Percentiles rank a stretch among this genome's conserved stretches.
These are phyloP conservation scores for Drosophila nigrodunni DNA, from an alignment of 1,140 invertebrate genomes.

Conservation along the genomic window DNA sequence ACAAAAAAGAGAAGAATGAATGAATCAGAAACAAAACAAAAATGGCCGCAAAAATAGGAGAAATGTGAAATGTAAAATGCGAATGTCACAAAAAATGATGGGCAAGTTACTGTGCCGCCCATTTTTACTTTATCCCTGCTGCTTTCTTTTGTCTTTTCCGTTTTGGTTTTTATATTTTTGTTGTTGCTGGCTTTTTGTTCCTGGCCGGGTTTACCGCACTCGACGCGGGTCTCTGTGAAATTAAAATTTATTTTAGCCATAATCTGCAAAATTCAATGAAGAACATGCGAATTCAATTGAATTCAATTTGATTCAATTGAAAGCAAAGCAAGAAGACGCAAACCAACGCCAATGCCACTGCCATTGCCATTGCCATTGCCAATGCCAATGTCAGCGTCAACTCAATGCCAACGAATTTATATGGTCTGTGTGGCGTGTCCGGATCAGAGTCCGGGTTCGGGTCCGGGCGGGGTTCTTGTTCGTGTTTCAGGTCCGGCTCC, in stretches of 20 bases:
- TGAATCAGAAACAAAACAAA: not conserved
- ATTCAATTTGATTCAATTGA: slow-evolving; percentile 76
- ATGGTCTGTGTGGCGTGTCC: slow-evolving; percentile 3
- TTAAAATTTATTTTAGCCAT: slow-evolving; percentile 79
- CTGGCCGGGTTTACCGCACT: not conserved
- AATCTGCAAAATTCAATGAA: slow-evolving; percentile 77
- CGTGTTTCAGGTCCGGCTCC: not conserved
- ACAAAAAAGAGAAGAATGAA: slow-evolving; percentile 11
- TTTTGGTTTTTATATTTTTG: not conserved
- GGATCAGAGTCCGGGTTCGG: not conserved
- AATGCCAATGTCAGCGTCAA: slow-evolving; percentile 16
- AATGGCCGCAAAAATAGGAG: not conserved
- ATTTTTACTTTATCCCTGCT: not conserved
- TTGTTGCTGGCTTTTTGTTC: not conserved
- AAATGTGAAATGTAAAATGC: slow-evolving; percentile 14
- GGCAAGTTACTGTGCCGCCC: not conserved
- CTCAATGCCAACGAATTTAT: slow-evolving; percentile 26
- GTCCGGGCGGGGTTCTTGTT: too few relatives aligned
- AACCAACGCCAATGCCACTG: not conserved
- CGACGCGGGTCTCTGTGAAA: slow-evolving; percentile 53
- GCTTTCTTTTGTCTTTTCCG: not conserved
- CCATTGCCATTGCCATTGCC: slow-evolving; percentile 6
- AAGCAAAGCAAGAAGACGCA: slow-evolving; percentile 35
- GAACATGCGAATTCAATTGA: slow-evolving; percentile 77
- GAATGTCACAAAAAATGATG: slow-evolving; percentile 31